phyloP scores from a whole-genome alignment of 2,888 invertebrate species.

The Polia nebulosa region DNA sequence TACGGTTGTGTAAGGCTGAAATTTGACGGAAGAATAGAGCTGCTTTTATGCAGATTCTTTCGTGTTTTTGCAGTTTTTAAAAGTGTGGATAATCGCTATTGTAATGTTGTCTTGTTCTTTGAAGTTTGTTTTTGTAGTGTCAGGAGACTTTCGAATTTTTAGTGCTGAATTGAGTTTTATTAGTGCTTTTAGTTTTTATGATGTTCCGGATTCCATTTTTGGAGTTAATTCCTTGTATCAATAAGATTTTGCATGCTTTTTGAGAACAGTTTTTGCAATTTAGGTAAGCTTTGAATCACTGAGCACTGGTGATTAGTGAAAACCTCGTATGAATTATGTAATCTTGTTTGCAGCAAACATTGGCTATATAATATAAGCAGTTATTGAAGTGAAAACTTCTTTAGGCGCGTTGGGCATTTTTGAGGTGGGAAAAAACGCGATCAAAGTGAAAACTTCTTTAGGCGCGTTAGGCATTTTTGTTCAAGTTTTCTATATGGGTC shows the following conservation, averaged over 20 bases:
- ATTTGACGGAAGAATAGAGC: constrained; percentile 13
- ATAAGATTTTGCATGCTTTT: not conserved
- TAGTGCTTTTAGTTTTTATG: constrained; percentile 11
- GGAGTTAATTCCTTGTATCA: constrained; percentile 4
- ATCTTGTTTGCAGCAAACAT: too few relatives aligned
- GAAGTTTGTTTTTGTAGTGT: constrained; percentile 23
- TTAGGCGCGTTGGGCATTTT: too few relatives aligned
- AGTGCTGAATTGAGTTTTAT: constrained; percentile 23
- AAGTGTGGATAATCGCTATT: constrained; percentile 46
- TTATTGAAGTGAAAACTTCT: too few relatives aligned
- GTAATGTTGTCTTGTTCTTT: constrained; percentile 17
- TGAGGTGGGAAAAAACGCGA: too few relatives aligned
- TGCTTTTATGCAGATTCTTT: constrained; percentile 39
- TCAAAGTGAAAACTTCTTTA: too few relatives aligned
- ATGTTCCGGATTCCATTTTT: not conserved
- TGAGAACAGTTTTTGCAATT: not conserved
- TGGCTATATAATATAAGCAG: not conserved
- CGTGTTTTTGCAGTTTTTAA: constrained; percentile 33
- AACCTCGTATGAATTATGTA: not conserved
- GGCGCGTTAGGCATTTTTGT: too few relatives aligned
- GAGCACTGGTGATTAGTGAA: not conserved
- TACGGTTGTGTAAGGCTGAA: constrained; percentile 22
- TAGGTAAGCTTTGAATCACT: not conserved
- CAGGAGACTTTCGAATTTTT: constrained; percentile 41
- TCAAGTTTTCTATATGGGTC: too few relatives aligned